Evolutionary conservation across 2,888 invertebrate species (phyloP).

Genomic region (Trimorus sp.): DNA sequence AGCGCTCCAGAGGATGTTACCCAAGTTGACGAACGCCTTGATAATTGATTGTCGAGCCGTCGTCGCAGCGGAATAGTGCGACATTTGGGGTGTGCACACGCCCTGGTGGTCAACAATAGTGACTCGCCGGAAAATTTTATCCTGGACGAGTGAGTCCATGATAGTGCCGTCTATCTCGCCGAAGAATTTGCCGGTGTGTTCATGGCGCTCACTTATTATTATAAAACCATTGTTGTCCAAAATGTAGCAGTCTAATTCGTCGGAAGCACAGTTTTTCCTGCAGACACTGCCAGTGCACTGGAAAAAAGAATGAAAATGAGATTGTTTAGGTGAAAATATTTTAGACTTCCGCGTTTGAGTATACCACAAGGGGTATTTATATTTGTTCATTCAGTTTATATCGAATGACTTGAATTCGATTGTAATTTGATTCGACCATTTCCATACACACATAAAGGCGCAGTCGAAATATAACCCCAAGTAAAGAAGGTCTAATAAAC

Average conservation of each 20-base stretch:
- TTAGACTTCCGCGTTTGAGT: no score
- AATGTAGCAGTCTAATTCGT: constrained; percentile 95
- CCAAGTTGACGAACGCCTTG: constrained; percentile 69
- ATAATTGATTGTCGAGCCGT: constrained; percentile 73
- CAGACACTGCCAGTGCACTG: constrained; percentile 89
- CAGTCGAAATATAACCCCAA: no score
- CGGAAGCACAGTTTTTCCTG: constrained; percentile 92
- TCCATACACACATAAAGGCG: no score
- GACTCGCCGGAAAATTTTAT: constrained; percentile 93
- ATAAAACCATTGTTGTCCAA: constrained; percentile 97
- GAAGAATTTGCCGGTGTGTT: constrained; percentile 95
- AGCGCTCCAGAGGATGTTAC: constrained; percentile 75
- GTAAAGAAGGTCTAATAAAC: no score
- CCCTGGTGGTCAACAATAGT: constrained; percentile 95
- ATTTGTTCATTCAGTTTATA: no score
- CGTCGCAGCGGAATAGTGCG: constrained; percentile 80
- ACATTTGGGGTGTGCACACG: constrained; percentile 85
- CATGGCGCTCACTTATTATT: constrained; percentile 92
- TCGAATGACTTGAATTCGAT: no score
- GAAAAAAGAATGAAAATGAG: constrained; percentile 67
- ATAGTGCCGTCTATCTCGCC: constrained; percentile 97
- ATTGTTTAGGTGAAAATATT: no score
- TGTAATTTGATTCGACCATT: no score
- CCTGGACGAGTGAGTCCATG: constrained; percentile 95
- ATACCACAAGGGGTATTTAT: no score